phyloP scores from a whole-genome alignment of 2,113 vertebrate species.

The Piprites chloris region DNA sequence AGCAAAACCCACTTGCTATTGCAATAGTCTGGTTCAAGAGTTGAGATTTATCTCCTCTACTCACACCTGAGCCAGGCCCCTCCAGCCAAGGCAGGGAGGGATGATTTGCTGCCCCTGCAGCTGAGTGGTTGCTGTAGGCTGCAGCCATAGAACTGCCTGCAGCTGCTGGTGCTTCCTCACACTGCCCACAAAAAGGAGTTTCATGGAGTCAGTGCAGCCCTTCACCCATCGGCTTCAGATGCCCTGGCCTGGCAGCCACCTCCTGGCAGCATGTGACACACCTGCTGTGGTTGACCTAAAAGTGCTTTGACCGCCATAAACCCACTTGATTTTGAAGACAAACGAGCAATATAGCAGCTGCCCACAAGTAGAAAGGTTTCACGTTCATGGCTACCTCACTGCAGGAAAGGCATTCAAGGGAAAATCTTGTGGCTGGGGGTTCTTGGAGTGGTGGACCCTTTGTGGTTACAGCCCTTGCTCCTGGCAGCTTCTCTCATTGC shows the following conservation, averaged over 20 bases:
- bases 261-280: not conserved
- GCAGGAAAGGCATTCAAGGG: not conserved
- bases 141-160: not conserved
- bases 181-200: not conserved
- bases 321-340: not conserved
- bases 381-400: not conserved
- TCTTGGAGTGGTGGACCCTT: not conserved
- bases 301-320: not conserved
- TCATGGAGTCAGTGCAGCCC: not conserved
- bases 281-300: not conserved
- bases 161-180: not conserved
- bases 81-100: not conserved
- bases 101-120: not conserved
- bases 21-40: not conserved
- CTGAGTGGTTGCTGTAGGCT: not conserved
- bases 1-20: not conserved
- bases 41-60: not conserved
- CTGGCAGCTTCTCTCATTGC: not conserved
- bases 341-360: not conserved
- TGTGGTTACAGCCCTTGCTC: fast-evolving
- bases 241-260: fast-evolving
- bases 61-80: not conserved
- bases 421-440: not conserved
- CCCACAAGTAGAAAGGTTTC: not conserved
- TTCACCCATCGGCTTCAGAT: not conserved